Base-by-base conservation (phyloP, 2,888 invertebrate species). In the Drosophila prostipennis region DNA sequence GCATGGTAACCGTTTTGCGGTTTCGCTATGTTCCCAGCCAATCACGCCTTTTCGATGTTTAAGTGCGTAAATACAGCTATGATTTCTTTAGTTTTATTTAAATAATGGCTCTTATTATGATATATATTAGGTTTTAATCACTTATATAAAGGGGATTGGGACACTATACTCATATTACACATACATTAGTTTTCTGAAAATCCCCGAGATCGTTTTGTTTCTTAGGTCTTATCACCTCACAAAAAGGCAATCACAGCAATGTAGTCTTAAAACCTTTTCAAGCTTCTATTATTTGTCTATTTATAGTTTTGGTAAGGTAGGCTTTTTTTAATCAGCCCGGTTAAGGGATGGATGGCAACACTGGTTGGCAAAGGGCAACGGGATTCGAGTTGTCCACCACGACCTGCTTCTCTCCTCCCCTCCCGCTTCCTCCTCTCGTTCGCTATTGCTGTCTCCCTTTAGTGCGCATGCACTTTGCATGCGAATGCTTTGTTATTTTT, bases 381-480 rank as follows among this genome's bases (percentile, higher is more conserved):
- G 64, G 61, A 77, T 78, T 75, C 64, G 73, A 68, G 72, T 74
- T 71, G 77, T 61, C 79, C 49, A 37, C 46, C 57, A 29, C 49
- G n/a, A 32, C 46, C 45, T 39, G 19, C 37, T 14, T 23, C 42
- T 37, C 37, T 42, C 42, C 13, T 49, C 16, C 26, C 19, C 26
- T 32, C n/a, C 6, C 11, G 1, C 32, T 46, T 34, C 19, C 46
- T 14, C 11, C 23, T 40, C 51, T 65, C 63, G 73, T 78, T 80
- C 10, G 72, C 81, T 81, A 76, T 78, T 69, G 87, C 81, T 78
- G 60, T 84, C 87, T 87, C 77, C 79, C 81, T 72, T 77, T 71
- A 81, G 72, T 82, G 82, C 82, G 87, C 82, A 82, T 82, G 82
- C 82, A 82, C 87, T 59, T 40, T 43, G 45, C 60, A 36, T 76